Percentiles rank a stretch among this genome's conserved stretches.
Conservation (phyloP, 2,888 invertebrate species). For the Ectobius pallidus region DNA sequence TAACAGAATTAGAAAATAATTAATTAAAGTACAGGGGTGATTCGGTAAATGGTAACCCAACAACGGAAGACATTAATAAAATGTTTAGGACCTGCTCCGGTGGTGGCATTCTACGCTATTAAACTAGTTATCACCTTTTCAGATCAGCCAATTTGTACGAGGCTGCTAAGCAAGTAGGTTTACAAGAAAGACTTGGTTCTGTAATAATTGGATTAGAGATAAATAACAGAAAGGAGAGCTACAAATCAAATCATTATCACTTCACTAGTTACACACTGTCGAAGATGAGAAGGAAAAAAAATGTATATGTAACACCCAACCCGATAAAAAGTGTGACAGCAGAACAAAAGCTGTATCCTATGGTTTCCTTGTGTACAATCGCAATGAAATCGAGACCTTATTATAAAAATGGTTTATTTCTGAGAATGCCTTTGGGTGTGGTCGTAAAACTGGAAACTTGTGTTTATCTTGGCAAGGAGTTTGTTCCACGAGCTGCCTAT, state of each 20-base stretch:
- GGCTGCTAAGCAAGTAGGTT: conserved; percentile 1
- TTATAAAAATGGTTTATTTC: background rate
- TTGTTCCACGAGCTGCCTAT: too few species aligned
- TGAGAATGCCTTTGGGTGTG: background rate
- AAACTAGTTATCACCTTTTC: background rate
- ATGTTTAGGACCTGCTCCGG: background rate
- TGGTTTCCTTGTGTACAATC: too few species aligned
- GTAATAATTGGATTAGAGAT: conserved; percentile 5
- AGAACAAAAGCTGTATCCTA: too few species aligned
- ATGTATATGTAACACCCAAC: too few species aligned
- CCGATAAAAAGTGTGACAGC: too few species aligned
- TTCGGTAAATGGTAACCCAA: conserved; percentile 11
- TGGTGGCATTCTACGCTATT: background rate
- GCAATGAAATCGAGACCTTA: too few species aligned
- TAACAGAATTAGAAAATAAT: conserved; percentile 20
- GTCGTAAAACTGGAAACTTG: background rate
- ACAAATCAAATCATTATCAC: conserved; percentile 4
- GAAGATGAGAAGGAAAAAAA: background rate
- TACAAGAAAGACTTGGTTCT: background rate
- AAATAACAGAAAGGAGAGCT: background rate
- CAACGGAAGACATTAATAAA: background rate
- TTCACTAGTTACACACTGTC: background rate
- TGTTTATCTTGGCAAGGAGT: too few species aligned
- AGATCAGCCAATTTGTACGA: conserved; percentile 21
- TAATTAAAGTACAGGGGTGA: conserved; percentile 14